These are phyloP conservation scores for Sphaeridia pumilis DNA, from an alignment of 2,888 invertebrate genomes.

Conservation along the genomic window DNA sequence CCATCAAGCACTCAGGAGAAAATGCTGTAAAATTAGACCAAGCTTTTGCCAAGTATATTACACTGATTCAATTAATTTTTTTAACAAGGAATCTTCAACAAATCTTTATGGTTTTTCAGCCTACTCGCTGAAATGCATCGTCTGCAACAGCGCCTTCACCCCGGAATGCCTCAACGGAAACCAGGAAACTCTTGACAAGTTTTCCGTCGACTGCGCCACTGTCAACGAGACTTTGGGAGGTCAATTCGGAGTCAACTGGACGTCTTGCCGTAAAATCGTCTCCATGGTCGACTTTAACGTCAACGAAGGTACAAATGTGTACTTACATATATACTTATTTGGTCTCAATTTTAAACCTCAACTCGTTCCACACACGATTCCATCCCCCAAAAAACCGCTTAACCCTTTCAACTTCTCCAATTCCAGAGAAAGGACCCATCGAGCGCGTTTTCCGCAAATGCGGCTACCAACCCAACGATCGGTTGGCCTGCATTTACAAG, in stretches of 20 bases:
- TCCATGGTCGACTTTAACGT: constrained; percentile 74
- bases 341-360: background rate
- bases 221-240: constrained; percentile 6
- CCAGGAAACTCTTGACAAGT: background rate
- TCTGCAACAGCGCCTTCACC: background rate
- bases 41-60: too few species aligned
- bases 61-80: too few species aligned
- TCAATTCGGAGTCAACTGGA: constrained; percentile 43
- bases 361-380: too few species aligned
- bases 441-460: constrained; percentile 62
- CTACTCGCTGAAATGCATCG: background rate
- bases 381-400: too few species aligned
- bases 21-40: too few species aligned
- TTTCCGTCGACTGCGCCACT: background rate
- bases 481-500: constrained; percentile 58
- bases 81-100: too few species aligned
- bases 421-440: constrained; percentile 24
- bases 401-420: too few species aligned
- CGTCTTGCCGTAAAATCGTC: constrained; percentile 69
- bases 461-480: constrained; percentile 51
- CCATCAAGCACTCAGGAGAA: too few species aligned
- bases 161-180: too few species aligned
- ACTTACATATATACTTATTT: too few species aligned
- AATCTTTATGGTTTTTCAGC: background rate
- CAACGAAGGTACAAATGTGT: constrained; percentile 59